phyloP scores from a whole-genome alignment of 1,140 invertebrate species.

The Rhysida immarginata region DNA sequence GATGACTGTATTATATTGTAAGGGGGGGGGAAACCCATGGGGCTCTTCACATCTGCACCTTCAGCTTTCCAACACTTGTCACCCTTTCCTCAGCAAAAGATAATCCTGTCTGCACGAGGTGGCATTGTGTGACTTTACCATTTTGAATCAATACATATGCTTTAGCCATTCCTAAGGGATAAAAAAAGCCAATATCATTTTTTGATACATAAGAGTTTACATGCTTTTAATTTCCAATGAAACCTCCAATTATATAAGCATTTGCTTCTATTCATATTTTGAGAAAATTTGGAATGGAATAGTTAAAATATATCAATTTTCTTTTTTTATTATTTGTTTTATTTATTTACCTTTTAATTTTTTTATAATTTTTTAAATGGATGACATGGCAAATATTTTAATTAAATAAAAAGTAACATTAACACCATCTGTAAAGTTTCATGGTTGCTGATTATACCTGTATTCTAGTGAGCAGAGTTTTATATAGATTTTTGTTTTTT shows the following conservation, averaged over 20 bases:
- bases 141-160: too few relatives aligned
- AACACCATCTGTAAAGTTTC: neutral
- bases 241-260: neutral
- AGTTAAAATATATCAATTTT: neutral
- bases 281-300: neutral
- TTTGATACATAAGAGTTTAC: too few relatives aligned
- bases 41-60: neutral
- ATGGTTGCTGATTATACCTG: neutral
- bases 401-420: neutral
- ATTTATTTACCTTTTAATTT: neutral
- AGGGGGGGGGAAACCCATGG: too few relatives aligned
- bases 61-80: neutral
- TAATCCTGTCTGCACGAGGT: neutral
- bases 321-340: neutral
- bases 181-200: too few relatives aligned
- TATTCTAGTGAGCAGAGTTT: too few relatives aligned
- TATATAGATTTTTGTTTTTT: neutral
- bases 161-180: too few relatives aligned
- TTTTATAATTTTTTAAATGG: neutral
- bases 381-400: neutral
- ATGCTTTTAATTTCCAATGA: neutral
- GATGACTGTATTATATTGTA: too few relatives aligned
- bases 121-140: neutral
- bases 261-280: neutral
- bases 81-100: neutral